Evolutionary conservation across 2,888 invertebrate genomes (phyloP), one percentile per base, ranked within the genome.

Genomic region (Sylvicola fuscatus): DNA sequence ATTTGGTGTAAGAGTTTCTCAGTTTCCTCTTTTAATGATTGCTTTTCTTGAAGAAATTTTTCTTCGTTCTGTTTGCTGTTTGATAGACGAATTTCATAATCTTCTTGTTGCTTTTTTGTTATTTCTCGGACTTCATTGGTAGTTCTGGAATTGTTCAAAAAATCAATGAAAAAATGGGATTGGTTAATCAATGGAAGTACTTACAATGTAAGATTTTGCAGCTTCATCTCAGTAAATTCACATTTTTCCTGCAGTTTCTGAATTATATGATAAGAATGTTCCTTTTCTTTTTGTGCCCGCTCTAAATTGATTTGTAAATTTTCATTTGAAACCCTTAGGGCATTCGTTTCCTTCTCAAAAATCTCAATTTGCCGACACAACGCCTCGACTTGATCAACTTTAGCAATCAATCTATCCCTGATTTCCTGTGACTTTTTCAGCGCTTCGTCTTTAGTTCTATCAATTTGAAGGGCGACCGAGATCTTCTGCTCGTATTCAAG

Each of bases 401-500:
- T 1, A 52, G 49, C 27, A 64, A 26, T 26, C 27, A 15, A 61
- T 47, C 65, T 65, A 12, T 68, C 58, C 65, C 74, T 73, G 1
- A 74, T 70, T 11, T 67, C 66, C 37, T 72, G 67, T 30, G 78
- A 65, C 45, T 70, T 72, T 3, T 59, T 48, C 37, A 84, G 70
- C 0, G 77, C 72, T 1, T 61, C 55, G 46, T 82, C 82, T 49
- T 84, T 84, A 1, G 73, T 66, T 37, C 70, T 67, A 52, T 84
- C 83, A 1, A 83, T 75, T 52, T 72, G 69, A 4, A 82, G 53
- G 1, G 83, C 83, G 1, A 83, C 80, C 0, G 82, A 77, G 17
- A 84, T 52, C 45, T 75, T 75, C 50, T 84, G 79, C 50, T 83
- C 79, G 44, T 78, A 72, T 44, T 83, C 81, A 16, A 83, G 56